A percentile compares a stretch with the other conserved stretches of the same genome.
These are phyloP conservation scores for Dinomys branickii DNA, from an alignment of 2,113 vertebrate species.

Conservation along the genomic window DNA sequence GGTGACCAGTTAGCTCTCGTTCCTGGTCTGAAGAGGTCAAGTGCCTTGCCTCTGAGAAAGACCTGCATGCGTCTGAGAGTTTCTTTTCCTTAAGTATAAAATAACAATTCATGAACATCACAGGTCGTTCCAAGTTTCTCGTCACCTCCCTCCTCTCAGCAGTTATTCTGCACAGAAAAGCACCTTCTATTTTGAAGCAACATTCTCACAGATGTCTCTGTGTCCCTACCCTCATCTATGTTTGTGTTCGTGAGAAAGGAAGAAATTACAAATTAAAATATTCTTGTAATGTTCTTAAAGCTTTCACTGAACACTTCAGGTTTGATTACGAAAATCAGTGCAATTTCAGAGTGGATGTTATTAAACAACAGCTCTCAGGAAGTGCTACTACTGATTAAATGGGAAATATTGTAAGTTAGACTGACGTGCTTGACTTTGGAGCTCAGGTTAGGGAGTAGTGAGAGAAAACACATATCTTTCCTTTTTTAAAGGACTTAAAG, in stretches of 20 bases:
- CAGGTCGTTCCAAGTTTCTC: background rate
- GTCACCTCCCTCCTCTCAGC: background rate
- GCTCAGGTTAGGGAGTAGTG: background rate
- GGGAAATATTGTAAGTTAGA: constrained; percentile 1
- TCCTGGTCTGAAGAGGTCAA: background rate
- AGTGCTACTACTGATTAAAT: background rate
- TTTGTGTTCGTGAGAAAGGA: constrained; percentile 24
- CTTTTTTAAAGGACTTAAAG: background rate
- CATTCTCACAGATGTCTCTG: constrained; percentile 25
- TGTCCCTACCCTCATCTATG: background rate
- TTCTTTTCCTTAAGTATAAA: background rate
- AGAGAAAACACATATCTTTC: background rate
- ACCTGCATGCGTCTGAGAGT: background rate
- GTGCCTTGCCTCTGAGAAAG: background rate
- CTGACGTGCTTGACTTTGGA: background rate
- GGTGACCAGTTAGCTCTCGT: background rate
- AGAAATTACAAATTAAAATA: constrained; percentile 57
- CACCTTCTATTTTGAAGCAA: background rate
- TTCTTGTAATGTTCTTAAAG: constrained; percentile 48
- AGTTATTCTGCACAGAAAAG: background rate
- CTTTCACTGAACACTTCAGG: constrained; percentile 29
- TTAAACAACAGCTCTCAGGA: constrained; percentile 31
- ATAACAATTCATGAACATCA: background rate
- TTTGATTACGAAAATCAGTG: constrained; percentile 65
- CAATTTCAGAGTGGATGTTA: background rate